Evolutionary conservation across 2,797 vertebrate genomes (phyloP), one percentile per base, ranked within the genome.

Genomic region (Adrianichthys oophorus): DNA sequence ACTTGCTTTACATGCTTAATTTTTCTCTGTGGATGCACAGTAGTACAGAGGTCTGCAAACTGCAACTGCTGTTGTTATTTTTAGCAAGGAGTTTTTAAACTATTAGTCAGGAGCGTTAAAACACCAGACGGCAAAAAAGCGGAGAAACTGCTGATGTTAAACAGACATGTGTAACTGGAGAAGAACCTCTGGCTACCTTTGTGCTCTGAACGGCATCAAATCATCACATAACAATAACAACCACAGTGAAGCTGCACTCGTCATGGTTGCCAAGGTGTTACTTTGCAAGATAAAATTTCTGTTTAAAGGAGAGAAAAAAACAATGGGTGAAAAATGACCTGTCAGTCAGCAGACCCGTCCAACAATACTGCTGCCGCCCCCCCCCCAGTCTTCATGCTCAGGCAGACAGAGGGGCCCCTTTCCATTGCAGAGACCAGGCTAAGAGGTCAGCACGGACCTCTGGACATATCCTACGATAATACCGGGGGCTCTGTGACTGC

Each of bases 391-490:
- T 92, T 91, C 87, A 81, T 84, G 82, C 77, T 87, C 69, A 62
- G 72, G 90, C 91, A 83, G 77, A 59, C 87, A 85, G 78, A 89
- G 82, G 87, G 76, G 84, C 78, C 86, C 87, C 89, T 57, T 81
- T 87, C 84, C 93, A 93, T 90, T 85, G 88, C 72, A 78, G 85
- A 85, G 84, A 92, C 76, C 0, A 29, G 75, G 91, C 90, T 91
- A 74, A 92, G 78, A 77, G 93, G 92, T 93, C 92, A 92, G 87
- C 81, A 85, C 92, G 89, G 93, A 95, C 93, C 90, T 91, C 91
- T 94, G 94, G 94, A 94, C 93, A 89, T 88, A 62, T 73, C 88
- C 19, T 67, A 89, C 40, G 73, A 62, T 81, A 84, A 84, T 86
- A 70, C 80, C 83, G 76, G 7, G 62, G 85, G 86, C 87, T 82